Conservation (phyloP, 2,888 invertebrate species). For the Drosophila mulleri region DNA sequence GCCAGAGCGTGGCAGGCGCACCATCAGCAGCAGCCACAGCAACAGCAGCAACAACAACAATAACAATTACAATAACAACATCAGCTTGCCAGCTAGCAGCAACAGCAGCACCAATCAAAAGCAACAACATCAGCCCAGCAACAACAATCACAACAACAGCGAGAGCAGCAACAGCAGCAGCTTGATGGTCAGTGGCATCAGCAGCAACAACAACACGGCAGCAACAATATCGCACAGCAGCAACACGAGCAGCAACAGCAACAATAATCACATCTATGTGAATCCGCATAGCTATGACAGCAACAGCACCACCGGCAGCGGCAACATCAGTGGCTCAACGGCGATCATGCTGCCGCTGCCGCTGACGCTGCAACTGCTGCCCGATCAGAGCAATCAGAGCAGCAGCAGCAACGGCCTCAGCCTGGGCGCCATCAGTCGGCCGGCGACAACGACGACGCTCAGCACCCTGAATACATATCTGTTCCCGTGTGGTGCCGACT, state of each 20-base stretch:
- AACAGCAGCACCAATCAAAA: constrained; percentile 55
- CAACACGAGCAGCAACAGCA: constrained; percentile 54
- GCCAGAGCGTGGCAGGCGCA: constrained; percentile 64
- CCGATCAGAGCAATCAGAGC: constrained; percentile 42
- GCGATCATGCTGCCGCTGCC: constrained; percentile 68
- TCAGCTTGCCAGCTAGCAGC: constrained; percentile 45
- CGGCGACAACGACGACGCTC: constrained; percentile 80
- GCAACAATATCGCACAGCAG: constrained; percentile 5
- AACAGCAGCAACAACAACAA: constrained; percentile 16
- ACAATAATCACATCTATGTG: constrained; percentile 84
- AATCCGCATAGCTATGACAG: constrained; percentile 84
- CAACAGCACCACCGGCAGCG: constrained; percentile 73
- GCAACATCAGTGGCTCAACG: constrained; percentile 79
- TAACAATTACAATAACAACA: constrained; percentile 47
- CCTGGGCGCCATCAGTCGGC: constrained; percentile 67
- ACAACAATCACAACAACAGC: constrained; percentile 45
- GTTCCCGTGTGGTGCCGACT: constrained; percentile 82
- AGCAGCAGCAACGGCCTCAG: constrained; percentile 44
- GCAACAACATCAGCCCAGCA: constrained; percentile 53
- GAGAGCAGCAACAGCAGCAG: constrained; percentile 30
- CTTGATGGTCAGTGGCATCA: constrained; percentile 50
- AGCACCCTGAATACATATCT: constrained; percentile 85
- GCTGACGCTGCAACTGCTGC: constrained; percentile 41
- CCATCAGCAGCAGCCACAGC: constrained; percentile 60
- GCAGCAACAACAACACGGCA: constrained; percentile 29